Conservation (phyloP, 2,888 invertebrate species). For the Meta bourneti region DNA sequence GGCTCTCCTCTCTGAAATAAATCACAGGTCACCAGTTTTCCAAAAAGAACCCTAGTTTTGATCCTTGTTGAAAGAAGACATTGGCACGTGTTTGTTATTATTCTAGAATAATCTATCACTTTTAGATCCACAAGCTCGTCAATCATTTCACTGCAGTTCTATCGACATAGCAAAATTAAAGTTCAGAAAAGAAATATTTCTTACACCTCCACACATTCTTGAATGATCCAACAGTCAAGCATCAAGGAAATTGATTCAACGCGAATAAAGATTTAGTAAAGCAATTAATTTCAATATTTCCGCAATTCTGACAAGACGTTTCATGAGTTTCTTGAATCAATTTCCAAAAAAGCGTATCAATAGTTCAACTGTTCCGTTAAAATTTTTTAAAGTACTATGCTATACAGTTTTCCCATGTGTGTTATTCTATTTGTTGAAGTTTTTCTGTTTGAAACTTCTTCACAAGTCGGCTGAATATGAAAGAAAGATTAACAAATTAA, state of each 20-base stretch:
- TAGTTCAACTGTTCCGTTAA: neutral
- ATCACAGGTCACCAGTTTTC: neutral
- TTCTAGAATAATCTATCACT: conserved; percentile 21
- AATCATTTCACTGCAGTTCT: neutral
- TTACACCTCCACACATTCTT: neutral
- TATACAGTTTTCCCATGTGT: no score
- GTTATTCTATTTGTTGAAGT: no score
- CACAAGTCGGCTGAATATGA: no score
- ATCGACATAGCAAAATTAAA: conserved; percentile 1
- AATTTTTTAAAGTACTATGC: no score
- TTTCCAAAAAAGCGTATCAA: neutral
- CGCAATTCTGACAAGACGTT: neutral
- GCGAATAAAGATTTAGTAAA: neutral
- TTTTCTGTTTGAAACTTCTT: no score
- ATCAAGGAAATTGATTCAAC: conserved; percentile 8
- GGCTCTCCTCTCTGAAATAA: conserved; percentile 7
- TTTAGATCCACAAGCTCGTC: neutral
- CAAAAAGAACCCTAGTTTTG: neutral
- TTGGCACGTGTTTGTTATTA: neutral
- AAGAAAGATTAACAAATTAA: no score
- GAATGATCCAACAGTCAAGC: neutral
- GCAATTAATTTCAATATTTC: neutral
- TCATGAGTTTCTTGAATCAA: neutral
- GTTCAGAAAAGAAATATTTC: neutral
- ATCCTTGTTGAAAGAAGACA: neutral